Percentiles rank a stretch among this genome's conserved stretches.
These are phyloP conservation scores for Steatornis caripensis DNA, from an alignment of 2,113 vertebrate species.

Conservation along the genomic window DNA sequence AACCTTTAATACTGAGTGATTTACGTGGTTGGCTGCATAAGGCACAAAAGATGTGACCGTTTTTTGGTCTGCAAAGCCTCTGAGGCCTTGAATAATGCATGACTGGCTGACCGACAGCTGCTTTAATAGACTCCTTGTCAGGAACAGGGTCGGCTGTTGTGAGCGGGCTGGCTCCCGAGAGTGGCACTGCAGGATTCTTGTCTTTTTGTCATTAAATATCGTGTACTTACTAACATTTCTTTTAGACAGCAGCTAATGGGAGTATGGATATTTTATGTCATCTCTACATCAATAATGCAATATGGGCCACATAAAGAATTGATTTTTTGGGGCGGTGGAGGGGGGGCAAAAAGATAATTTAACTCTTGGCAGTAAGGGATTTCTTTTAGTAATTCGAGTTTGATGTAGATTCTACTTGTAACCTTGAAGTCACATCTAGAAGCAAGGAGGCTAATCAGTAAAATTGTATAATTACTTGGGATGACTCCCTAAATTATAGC, in stretches of 20 bases:
- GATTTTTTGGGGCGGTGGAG: constrained; percentile 6
- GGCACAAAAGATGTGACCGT: neutral
- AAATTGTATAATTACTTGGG: neutral
- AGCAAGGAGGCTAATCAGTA: neutral
- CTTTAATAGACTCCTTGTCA: neutral
- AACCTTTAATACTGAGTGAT: neutral
- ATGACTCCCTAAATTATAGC: neutral
- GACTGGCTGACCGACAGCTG: neutral
- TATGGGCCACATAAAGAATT: constrained; percentile 19
- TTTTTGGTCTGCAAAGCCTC: neutral
- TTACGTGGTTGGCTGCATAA: neutral
- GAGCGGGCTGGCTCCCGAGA: neutral
- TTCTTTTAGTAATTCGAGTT: neutral
- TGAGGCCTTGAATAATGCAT: neutral
- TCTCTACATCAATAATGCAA: constrained; percentile 64
- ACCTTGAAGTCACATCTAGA: constrained; percentile 27
- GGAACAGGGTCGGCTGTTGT: neutral
- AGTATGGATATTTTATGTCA: constrained; percentile 55
- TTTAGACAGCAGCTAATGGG: constrained; percentile 60
- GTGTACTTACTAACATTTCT: neutral
- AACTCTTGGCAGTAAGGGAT: neutral
- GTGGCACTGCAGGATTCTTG: neutral
- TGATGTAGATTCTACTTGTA: neutral
- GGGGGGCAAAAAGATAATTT: neutral
- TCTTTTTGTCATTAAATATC: neutral